Conservation (phyloP, 2,113 vertebrate genomes). For the Thymallus thymallus region DNA sequence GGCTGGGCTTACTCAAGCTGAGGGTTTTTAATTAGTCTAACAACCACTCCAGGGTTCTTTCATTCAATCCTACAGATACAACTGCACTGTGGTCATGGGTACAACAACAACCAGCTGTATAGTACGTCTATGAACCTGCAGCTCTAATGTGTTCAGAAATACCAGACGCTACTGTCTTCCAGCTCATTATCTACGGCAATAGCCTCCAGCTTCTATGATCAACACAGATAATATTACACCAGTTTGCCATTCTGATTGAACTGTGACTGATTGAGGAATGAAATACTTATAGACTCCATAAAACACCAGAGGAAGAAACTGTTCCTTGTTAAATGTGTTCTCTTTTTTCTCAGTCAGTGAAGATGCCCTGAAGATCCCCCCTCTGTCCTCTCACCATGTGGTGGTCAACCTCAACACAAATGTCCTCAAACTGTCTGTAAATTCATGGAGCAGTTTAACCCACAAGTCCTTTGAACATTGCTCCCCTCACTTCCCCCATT, state of each 20-base stretch:
- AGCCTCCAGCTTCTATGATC: neutral
- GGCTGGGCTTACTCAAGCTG: conserved; percentile 43
- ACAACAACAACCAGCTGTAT: too few species aligned
- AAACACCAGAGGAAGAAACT: neutral
- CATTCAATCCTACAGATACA: conserved; percentile 29
- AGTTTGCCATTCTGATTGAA: too few species aligned
- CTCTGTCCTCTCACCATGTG: conserved; percentile 18
- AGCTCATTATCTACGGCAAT: neutral
- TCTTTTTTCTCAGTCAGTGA: conserved; percentile 34
- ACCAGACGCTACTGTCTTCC: neutral
- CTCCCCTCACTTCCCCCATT: conserved; percentile 55
- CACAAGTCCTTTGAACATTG: conserved; percentile 60
- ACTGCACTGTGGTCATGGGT: neutral
- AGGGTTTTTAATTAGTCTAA: conserved; percentile 64
- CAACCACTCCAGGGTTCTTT: conserved; percentile 34
- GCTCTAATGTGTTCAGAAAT: neutral
- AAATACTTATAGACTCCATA: neutral
- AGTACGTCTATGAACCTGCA: neutral
- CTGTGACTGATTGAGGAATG: neutral
- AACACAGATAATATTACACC: neutral
- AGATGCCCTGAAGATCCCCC: conserved; percentile 38
- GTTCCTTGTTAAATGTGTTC: conserved; percentile 7
- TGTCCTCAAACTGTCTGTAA: conserved; percentile 53
- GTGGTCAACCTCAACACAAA: conserved; percentile 36
- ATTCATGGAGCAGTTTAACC: conserved; percentile 60